Evolutionary conservation across 2,113 vertebrate species (phyloP), one percentile per base, ranked within the genome.

Genomic region (Axis porcinus): DNA sequence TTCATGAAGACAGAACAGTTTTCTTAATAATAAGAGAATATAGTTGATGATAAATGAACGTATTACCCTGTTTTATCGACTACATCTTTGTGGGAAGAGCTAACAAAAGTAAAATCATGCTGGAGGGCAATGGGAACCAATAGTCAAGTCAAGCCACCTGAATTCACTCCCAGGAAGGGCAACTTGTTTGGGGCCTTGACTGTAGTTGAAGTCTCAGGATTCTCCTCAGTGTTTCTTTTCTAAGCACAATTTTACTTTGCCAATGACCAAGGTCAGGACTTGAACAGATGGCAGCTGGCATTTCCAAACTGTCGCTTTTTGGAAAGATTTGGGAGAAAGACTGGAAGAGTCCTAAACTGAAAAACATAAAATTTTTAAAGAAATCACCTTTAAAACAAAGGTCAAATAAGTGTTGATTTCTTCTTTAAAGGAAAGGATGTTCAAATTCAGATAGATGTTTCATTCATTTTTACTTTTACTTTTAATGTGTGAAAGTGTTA

Each of bases 351-450:
- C 79, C 62, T 74, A 36, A 57, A 50, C 47, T 57, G 45, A 55
- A 74, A 96, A 83, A 25, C 21, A 47, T 88, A 40, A 50, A 27
- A 30, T 50, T 55, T 36, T 74, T 25, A 62, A 54, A 16, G n/a
- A 83, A 92, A n/a, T 88, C 27, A 2, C 28, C 54, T 58, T 74
- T 4, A 78, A 57, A 84, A 70, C 54, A 54, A 30, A 88, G 50
- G 28, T 70, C 78, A 91, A 78, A 55, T 70, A 54, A 55, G 54
- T 40, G 30, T 8, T 43, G 30, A n/a, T 55, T 78, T 83, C 79
- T 96, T 70, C 28, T 86, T 96, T 85, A 76, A 93, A 88, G 33
- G 27, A 85, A 94, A 93, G 40, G 27, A 15, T 89, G 78, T 64
- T 87, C 40, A 76, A 57, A 74, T 74, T 85, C 43, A 76, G 19